Base-by-base conservation (phyloP, 2,888 invertebrate genomes). In the Drosophila paramelanica region DNA sequence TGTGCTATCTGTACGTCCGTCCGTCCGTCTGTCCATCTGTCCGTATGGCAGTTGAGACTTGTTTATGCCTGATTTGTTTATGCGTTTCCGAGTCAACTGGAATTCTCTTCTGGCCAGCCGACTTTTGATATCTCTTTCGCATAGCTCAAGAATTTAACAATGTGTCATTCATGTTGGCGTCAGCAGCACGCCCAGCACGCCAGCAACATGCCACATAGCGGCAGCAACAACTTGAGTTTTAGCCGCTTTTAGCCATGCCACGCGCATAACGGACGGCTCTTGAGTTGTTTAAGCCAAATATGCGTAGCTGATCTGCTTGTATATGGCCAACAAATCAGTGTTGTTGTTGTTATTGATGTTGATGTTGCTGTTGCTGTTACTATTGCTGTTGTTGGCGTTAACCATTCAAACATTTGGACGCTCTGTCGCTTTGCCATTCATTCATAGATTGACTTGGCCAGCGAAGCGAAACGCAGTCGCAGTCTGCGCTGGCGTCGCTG, bases 281-380 rank as follows among this genome's bases (percentile, higher is more conserved):
- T 49, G 55, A 61, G 75, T 81, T 84, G 84, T 78, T 85, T 81
- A 77, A 75, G 82, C 85, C 88, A 85, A 85, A 87, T 87, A 73
- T 85, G 85, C 85, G 79, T 85, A 77, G 73, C 84, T 81, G 84
- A 87, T 87, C 81, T 84, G 84, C 84, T 84, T 87, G 84, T 84
- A 79, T 84, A 87, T 83, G 81, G 84, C 84, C 68, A 86, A 83
- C 84, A 84, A 84, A 81, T 82, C 87, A 81, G 41, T 59, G 53
- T 47, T 66, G 65, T 46, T 67, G 43, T 31, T 64, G 69, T n/a
- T 64, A 51, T 33, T 52, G 36, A 4, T 23, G 23, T 23, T 23
- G 4, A 3, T 23, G 23, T 17, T 62, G 55, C 33, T 70, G 65
- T 25, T 67, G 65, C 2, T 59, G 65, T 20, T 46, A n/a, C n/a